Percentiles rank a stretch among this genome's conserved stretches.
phyloP scores from a whole-genome alignment of 2,113 vertebrate species.

The Cariama cristata region DNA sequence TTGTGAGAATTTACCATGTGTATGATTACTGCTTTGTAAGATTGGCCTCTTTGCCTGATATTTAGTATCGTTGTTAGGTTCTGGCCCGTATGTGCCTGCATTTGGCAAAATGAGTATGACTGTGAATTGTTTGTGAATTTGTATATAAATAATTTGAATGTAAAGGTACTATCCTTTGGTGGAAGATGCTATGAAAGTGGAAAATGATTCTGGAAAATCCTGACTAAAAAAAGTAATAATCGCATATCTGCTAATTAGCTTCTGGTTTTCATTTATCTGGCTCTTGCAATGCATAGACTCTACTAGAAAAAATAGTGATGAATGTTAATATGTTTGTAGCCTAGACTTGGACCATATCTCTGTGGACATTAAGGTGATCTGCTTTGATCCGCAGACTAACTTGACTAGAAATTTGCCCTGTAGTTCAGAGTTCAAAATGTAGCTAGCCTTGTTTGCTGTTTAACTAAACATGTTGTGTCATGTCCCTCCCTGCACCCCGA shows the following conservation, averaged over 20 bases:
- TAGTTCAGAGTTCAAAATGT: background rate
- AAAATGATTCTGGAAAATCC: background rate
- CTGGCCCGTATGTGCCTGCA: background rate
- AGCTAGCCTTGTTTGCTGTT: background rate
- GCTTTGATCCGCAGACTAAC: background rate
- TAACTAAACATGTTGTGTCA: background rate
- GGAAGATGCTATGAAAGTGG: background rate
- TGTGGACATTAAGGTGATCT: background rate
- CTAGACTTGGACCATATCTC: background rate
- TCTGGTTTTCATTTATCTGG: background rate
- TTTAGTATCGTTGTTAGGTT: background rate
- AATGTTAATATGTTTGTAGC: background rate
- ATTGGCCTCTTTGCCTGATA: background rate
- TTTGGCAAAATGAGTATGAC: background rate
- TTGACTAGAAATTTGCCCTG: background rate
- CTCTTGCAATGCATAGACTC: background rate
- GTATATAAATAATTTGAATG: background rate
- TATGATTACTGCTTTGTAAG: background rate
- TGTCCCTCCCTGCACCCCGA: background rate
- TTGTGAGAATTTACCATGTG: background rate
- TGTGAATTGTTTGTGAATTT: background rate
- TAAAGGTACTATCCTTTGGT: background rate
- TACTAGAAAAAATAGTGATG: background rate
- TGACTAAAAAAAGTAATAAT: background rate
- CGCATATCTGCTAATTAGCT: background rate